A percentile compares a stretch with the other conserved stretches of the same genome.
Evolutionary conservation across 2,888 invertebrate genomes (phyloP).

Genomic region (Drosophila emarginata): DNA sequence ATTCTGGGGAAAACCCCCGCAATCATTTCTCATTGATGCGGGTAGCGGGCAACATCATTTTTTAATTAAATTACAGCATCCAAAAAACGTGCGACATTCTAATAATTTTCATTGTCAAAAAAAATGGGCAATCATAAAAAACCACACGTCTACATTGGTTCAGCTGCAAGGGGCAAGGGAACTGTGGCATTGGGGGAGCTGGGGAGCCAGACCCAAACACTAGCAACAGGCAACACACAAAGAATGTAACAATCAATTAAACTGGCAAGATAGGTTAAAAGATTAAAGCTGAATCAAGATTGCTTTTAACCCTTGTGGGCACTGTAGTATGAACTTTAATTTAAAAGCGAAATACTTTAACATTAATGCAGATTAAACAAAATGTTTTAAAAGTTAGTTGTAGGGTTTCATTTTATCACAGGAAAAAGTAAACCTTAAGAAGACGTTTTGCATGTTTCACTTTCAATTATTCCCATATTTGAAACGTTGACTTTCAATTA

Average conservation of each 20-base stretch:
- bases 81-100: slow-evolving; percentile 71
- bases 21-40: slow-evolving; percentile 65
- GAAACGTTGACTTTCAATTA: too few relatives aligned
- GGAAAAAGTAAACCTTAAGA: too few relatives aligned
- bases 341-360: too few relatives aligned
- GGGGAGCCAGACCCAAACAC: slow-evolving; percentile 11
- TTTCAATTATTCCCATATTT: too few relatives aligned
- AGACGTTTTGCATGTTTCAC: too few relatives aligned
- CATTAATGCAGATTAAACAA: not conserved
- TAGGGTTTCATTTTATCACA: too few relatives aligned
- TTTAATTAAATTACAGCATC: slow-evolving; percentile 78
- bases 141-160: slow-evolving; percentile 68
- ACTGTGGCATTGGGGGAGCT: not conserved
- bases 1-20: slow-evolving; percentile 75
- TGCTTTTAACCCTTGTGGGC: not conserved
- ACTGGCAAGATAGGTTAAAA: slow-evolving; percentile 56
- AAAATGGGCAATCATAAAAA: slow-evolving; percentile 66
- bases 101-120: slow-evolving; percentile 78
- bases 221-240: slow-evolving; percentile 25
- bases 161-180: not conserved
- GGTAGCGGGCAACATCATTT: slow-evolving; percentile 70
- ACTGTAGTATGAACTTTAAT: too few relatives aligned
- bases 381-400: not conserved
- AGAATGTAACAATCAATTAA: slow-evolving; percentile 79
- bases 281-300: slow-evolving; percentile 13